Evolutionary conservation across 2,888 invertebrate species (phyloP).

Genomic region (Patella depressa): DNA sequence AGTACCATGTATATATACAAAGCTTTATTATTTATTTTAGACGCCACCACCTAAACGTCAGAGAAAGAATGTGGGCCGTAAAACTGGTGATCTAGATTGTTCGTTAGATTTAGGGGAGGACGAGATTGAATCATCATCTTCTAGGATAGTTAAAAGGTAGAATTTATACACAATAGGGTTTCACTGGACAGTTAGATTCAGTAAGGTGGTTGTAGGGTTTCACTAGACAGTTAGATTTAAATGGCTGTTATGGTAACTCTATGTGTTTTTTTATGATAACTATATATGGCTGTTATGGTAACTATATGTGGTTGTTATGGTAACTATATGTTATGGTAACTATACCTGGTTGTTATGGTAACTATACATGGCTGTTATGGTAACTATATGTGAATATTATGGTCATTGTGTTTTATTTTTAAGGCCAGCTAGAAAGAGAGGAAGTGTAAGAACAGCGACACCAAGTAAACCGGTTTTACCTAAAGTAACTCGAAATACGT

Average conservation of each 20-base stretch:
- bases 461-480: conserved; percentile 60
- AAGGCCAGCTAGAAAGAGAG: conserved; percentile 51
- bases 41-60: conserved; percentile 27
- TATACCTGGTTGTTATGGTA: too few relatives aligned
- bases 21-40: conserved; percentile 18
- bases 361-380: too few relatives aligned
- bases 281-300: too few relatives aligned
- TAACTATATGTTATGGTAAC: too few relatives aligned
- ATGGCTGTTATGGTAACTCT: too few relatives aligned
- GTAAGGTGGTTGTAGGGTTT: too few relatives aligned
- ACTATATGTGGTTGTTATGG: too few relatives aligned
- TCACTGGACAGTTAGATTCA: too few relatives aligned
- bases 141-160: conserved; percentile 40
- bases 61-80: conserved; percentile 10
- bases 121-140: conserved; percentile 33
- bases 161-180: neutral
- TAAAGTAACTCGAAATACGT: conserved; percentile 38
- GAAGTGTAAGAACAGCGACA: conserved; percentile 53
- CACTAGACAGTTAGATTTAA: too few relatives aligned
- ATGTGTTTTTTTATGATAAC: too few relatives aligned
- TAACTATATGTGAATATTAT: too few relatives aligned
- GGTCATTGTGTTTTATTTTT: conserved; percentile 12
- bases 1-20: neutral
- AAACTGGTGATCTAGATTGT: conserved; percentile 43
- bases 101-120: conserved; percentile 53